Percentiles rank a stretch among this genome's conserved stretches.
Conservation (phyloP, 2,797 vertebrate genomes). For the Sciurus vulgaris region DNA sequence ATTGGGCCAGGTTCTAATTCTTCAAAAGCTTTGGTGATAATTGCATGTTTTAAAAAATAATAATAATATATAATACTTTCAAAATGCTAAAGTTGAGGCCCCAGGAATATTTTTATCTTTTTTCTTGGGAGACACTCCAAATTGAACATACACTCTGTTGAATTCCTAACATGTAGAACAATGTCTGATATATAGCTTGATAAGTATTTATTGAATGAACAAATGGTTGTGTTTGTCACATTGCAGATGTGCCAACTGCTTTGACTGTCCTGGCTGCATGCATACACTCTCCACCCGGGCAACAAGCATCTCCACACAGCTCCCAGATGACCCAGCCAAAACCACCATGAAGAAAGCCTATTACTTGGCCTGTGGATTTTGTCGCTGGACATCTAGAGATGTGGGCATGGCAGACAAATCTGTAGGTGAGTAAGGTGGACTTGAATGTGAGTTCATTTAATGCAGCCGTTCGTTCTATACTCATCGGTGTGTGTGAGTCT, state of each 20-base stretch:
- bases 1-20: conserved; percentile 35
- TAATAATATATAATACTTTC: background rate
- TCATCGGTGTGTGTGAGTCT: background rate
- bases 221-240: background rate
- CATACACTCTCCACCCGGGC: conserved; percentile 98
- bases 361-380: conserved; percentile 98
- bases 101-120: conserved; percentile 29
- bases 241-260: conserved; percentile 97
- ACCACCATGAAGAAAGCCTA: conserved; percentile 99
- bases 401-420: conserved; percentile 99
- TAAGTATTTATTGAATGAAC: background rate
- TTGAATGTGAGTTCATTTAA: background rate
- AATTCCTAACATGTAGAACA: conserved; percentile 8
- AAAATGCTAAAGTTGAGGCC: conserved; percentile 4
- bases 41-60: background rate
- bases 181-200: background rate
- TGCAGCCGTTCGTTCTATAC: background rate
- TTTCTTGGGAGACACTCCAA: background rate
- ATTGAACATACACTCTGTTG: conserved; percentile 5
- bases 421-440: conserved; percentile 91
- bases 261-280: conserved; percentile 99
- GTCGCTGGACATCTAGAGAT: conserved; percentile 98
- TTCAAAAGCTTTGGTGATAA: background rate
- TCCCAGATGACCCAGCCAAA: conserved; percentile 98
- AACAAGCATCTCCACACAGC: conserved; percentile 96